Evolutionary conservation across 2,888 invertebrate species (phyloP), one percentile per base, ranked within the genome.

Genomic region (Microctonus brassicae): DNA sequence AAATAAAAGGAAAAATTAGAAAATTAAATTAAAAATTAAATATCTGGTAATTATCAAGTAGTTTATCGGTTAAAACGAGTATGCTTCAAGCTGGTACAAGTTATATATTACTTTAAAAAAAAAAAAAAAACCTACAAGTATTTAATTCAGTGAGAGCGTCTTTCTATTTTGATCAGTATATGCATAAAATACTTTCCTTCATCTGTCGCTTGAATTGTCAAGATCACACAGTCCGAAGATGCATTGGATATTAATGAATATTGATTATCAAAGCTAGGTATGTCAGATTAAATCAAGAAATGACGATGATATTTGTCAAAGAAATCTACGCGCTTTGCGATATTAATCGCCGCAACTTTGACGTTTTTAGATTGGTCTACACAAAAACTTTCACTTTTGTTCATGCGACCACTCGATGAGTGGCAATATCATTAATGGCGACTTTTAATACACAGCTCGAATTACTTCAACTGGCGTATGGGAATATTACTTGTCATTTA

Each of bases 171-270:
- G 36, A 22, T 2, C 13, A 22, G 39, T 9, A 17, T 52, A 20
- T 24, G 17, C 20, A 22, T 52, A 36, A 34, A 24, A 39, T 52
- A 70, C 70, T 70, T 70, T 70, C 53, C 22, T 60, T 36, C 60
- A 22, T 17, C 58, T 66, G 65, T 42, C 58, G 52, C 53, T 36
- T 65, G 22, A 53, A 70, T 70, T 61, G 58, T 58, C 60, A 53
- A 65, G 70, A 70, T 66, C 65, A 61, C 60, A 36, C 1, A 20
- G 0, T 47, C 1, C n/a, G n/a, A 13, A 1, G 39, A 39, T 39
- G 39, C 11, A 39, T 39, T 13, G 4, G 11, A 47, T 47, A 47
- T 47, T n/a, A 20, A 47, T 17, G 1, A 1, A n/a, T 7, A 1
- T n/a, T 7, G 47, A n/a, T 5, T 47, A 17, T 47, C 47, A 47